Evolutionary conservation across 2,888 invertebrate species (phyloP), one percentile per base, ranked within the genome.

Genomic region (Eudiplozoon nipponicum): DNA sequence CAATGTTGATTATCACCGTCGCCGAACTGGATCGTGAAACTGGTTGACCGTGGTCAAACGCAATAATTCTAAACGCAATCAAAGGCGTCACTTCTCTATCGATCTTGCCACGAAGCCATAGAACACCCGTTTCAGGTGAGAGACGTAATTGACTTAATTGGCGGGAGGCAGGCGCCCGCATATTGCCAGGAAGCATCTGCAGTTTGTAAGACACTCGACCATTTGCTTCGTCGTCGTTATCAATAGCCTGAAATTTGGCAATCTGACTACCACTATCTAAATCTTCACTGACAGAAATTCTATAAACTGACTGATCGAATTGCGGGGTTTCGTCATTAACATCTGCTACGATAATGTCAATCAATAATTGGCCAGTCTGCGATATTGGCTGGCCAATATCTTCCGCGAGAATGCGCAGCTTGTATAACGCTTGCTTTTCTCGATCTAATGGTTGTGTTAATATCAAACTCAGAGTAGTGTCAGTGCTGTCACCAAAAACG

Each of bases 251-350:
- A 26, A 41, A 39, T 9, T 41, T 42, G n/a, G 39, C 41, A 22
- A 41, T 29, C 15, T 39, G 31, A 11, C 28, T 19, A 9, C 22
- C 4, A 2, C 17, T 7, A 3, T 23, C 29, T 17, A 28, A 26
- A 11, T 40, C 39, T 18, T 41, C 41, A 26, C 20, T 11, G 5
- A 41, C 40, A 2, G 26, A 18, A 19, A 41, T 28, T 17, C 28
- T 39, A 28, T 41, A 41, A 19, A 28, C 28, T 9, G 21, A 19
- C 20, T 38, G 26, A 11, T 38, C 28, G 19, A 41, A 41, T 19
- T 23, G 18, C 9, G 41, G 41, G 17, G 18, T 22, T 21, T 39
- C 40, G 19, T 41, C 41, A 22, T 41, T 41, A n/a, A 41, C 31
- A 40, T 41, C 41, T 13, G 23, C 22, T 20, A 41, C 41, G 5